Evolutionary conservation across 2,888 invertebrate species (phyloP).

Genomic region (Meliscaeva auricollis): DNA sequence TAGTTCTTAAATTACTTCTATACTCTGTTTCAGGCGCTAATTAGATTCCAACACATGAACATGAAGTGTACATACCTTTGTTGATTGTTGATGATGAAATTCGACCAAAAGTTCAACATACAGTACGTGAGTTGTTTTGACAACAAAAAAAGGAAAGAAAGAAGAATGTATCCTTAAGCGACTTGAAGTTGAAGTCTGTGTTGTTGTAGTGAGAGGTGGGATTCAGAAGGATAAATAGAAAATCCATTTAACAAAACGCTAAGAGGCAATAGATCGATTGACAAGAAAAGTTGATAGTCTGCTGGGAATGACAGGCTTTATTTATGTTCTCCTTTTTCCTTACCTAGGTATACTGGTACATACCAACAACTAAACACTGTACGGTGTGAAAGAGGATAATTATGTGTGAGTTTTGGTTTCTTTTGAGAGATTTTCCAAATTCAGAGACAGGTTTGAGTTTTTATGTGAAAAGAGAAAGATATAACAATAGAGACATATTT

Average conservation of each 20-base stretch:
- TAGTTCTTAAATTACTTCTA: not conserved
- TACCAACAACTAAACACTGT: too few relatives aligned
- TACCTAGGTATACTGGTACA: not conserved
- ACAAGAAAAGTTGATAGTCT: slow-evolving; percentile 34
- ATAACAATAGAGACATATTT: slow-evolving; percentile 3
- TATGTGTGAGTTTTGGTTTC: not conserved
- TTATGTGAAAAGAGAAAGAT: not conserved
- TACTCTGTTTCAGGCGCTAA: not conserved
- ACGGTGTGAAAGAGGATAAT: not conserved
- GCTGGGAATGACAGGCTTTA: slow-evolving; percentile 35
- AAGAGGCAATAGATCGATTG: slow-evolving; percentile 33
- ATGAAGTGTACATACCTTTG: not conserved
- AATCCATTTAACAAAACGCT: slow-evolving; percentile 32
- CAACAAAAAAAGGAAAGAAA: not conserved
- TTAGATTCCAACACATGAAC: not conserved
- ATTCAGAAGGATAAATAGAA: slow-evolving; percentile 26
- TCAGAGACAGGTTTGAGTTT: not conserved
- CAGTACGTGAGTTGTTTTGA: not conserved
- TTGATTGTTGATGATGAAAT: slow-evolving; percentile 7
- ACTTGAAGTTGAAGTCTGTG: not conserved
- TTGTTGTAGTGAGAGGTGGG: not conserved
- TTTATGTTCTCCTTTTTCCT: slow-evolving; percentile 1
- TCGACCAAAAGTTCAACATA: not conserved
- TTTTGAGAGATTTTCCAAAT: slow-evolving; percentile 4
- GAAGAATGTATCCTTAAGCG: not conserved